Conservation (phyloP, 35 echinoderm and acorn worm species). For the Heliocidaris erythrogramma region DNA sequence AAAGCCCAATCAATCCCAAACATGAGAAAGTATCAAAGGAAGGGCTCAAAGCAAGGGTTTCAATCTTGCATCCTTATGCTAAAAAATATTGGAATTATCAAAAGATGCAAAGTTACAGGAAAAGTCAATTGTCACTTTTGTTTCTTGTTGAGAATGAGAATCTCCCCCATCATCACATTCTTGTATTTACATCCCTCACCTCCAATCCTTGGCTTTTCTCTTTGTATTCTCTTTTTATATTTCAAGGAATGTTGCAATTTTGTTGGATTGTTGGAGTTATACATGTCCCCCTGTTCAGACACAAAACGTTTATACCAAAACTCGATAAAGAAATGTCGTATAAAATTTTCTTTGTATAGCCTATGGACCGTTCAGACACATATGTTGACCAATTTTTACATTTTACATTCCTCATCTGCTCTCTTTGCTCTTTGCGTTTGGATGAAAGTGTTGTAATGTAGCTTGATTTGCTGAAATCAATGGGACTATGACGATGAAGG, state of each 20-base stretch:
- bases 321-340: too few species aligned
- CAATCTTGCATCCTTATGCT: background rate
- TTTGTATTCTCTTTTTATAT: background rate
- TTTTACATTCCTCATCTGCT: too few species aligned
- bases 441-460: too few species aligned
- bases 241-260: background rate
- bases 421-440: too few species aligned
- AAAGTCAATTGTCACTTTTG: background rate
- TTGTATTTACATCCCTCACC: background rate
- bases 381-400: too few species aligned
- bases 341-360: too few species aligned
- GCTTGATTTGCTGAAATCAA: too few species aligned
- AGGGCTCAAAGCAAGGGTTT: background rate
- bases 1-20: background rate
- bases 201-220: background rate
- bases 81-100: background rate
- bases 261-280: too few species aligned
- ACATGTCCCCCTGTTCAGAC: too few species aligned
- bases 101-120: background rate
- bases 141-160: background rate
- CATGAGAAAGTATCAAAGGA: background rate
- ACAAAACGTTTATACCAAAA: too few species aligned
- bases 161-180: background rate
- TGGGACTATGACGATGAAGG: too few species aligned
- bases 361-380: too few species aligned